Evolutionary conservation across 2,888 invertebrate species (phyloP), one percentile per base, ranked within the genome.

Genomic region (Elysia crispata): DNA sequence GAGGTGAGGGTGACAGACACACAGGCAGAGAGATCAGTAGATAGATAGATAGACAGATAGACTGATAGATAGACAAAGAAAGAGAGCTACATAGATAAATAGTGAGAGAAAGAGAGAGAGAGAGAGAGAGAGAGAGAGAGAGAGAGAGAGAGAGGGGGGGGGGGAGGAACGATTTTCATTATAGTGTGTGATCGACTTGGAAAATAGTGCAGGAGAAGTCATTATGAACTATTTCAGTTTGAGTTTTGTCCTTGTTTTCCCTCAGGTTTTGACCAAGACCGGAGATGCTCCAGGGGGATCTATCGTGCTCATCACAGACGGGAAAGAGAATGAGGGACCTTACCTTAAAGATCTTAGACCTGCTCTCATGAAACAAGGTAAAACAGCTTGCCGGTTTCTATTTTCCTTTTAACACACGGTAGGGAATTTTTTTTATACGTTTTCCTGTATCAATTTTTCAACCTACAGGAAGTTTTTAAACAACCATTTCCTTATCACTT

Each of bases 251-350:
- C 54, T 54, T 54, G 13, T 20, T 23, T 33, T 76, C 23, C 11
- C n/a, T 57, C 50, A 78, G 78, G 72, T 78, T 23, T 62, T 78
- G 25, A 78, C 73, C 1, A 31, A 41, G 28, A 18, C 20, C 41
- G 62, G 67, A 23, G 82, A 77, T 41, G 67, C 72, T 31, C 64
- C 74, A 13, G 86, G 84, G 1, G 83, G 82, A 11, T 81, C 81
- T 1, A 77, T 86, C 23, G 83, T 86, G 30, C 76, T 86, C 62
- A 82, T 86, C 23, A 83, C 86, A 1, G 86, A 86, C 75, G 86
- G 86, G 50, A 83, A 85, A 66, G 85, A 86, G 73, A 85, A 84
- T 54, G 72, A 80, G 28, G 67, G 76, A 5, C 86, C 86, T 0
- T 82, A 77, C 62, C 77, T 84, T 6, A 79, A 57, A 30, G 85